Evolutionary conservation across 2,113 vertebrate genomes (phyloP).

Genomic region (Piaya cayana): DNA sequence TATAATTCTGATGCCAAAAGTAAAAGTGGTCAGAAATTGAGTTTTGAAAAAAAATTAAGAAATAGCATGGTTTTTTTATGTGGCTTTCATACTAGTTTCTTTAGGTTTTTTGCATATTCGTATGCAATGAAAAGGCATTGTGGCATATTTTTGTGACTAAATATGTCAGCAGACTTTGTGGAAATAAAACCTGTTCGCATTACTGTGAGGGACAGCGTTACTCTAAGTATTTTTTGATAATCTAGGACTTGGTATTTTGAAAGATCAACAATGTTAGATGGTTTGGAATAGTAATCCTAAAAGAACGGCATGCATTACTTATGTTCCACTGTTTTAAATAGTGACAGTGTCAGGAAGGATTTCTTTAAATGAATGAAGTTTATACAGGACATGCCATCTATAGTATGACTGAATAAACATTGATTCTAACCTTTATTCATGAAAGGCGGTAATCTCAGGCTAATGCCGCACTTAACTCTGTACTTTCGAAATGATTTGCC

Average conservation of each 20-base stretch:
- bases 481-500: slow-evolving; percentile 70
- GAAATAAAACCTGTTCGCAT: not conserved
- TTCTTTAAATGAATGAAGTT: slow-evolving; percentile 67
- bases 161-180: not conserved
- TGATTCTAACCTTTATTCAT: slow-evolving; percentile 71
- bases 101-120: not conserved
- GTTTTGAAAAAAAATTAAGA: not conserved
- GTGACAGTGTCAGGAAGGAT: slow-evolving; percentile 35
- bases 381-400: slow-evolving; percentile 64
- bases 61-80: not conserved
- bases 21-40: not conserved
- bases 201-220: not conserved
- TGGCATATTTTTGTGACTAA: not conserved
- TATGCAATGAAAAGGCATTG: not conserved
- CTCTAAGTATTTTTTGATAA: not conserved
- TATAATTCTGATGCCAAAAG: not conserved
- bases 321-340: slow-evolving; percentile 52
- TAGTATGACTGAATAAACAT: slow-evolving; percentile 68
- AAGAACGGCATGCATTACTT: slow-evolving; percentile 14
- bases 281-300: slow-evolving; percentile 1
- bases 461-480: slow-evolving; percentile 68
- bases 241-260: not conserved
- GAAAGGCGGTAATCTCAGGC: slow-evolving; percentile 51
- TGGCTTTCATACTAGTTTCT: not conserved
- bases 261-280: not conserved